phyloP scores from a whole-genome alignment of 2,888 invertebrate genomes.

The Cephus pygmeus region DNA sequence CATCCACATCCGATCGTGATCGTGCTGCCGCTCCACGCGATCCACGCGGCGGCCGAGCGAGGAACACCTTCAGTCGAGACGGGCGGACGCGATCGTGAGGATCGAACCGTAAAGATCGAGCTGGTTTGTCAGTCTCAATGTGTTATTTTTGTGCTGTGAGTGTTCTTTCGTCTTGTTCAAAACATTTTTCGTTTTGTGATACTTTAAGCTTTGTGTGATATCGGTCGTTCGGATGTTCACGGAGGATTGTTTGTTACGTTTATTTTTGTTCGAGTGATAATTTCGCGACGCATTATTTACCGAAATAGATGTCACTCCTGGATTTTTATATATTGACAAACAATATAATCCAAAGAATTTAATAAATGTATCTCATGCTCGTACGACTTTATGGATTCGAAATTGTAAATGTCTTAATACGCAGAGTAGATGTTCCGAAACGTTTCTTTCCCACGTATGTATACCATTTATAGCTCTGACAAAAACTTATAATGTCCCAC shows the following conservation, averaged over 20 bases:
- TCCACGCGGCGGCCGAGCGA: constrained; percentile 1
- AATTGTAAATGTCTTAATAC: neutral
- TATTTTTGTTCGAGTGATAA: neutral
- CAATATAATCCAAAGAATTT: neutral
- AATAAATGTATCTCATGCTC: neutral
- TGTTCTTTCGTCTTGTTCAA: neutral
- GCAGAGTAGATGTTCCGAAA: neutral
- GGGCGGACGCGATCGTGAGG: constrained; percentile 47
- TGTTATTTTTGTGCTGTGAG: neutral
- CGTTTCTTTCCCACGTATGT: neutral
- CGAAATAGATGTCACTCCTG: neutral
- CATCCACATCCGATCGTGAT: constrained; percentile 23
- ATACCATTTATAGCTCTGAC: neutral
- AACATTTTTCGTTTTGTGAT: neutral
- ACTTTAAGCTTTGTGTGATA: neutral
- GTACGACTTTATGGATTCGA: neutral
- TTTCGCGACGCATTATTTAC: neutral
- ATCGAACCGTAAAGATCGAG: constrained; percentile 26
- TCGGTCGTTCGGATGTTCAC: neutral
- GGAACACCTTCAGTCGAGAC: constrained; percentile 34
- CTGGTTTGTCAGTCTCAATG: neutral
- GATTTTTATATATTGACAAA: neutral
- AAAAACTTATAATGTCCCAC: neutral
- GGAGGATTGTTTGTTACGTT: neutral
- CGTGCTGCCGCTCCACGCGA: constrained; percentile 45